Base-by-base conservation (phyloP, 2,888 invertebrate genomes). In the Gibbula magus region DNA sequence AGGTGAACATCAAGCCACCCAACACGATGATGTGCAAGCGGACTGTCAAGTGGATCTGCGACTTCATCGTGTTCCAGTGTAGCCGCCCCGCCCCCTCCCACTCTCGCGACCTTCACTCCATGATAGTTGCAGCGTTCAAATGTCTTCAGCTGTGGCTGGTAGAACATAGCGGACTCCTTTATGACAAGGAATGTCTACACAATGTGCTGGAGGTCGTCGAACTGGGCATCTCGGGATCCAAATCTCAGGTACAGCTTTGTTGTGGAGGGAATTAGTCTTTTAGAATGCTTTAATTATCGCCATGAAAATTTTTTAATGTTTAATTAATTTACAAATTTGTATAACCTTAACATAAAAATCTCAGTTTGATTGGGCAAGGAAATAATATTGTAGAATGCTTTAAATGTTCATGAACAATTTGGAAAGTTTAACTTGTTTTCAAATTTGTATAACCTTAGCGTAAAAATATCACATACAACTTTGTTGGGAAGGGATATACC, bases 131-230 rank as follows among this genome's bases (percentile, higher is more conserved):
- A 16, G 94, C 94, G 10, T 94, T 93, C 88, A 93, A 93, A 80
- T 94, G 94, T 83, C 91, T 94, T 13, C 93, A 92, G 8, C 95
- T 97, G 25, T 99, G 99, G 99, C 94, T 99, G 78, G 95, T 96
- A 85, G 96, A 98, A 83, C 97, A 98, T 93, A 97, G 98, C 8
- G 95, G 96, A 89, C 94, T 99, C 78, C 94, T 99, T 74, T 95
- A 96, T 91, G 99, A 99, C 92, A 96, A 96, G 87, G 98, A 97
- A 91, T 98, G 98, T 91, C 94, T 99, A 53, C 96, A 96, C 83
- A 97, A 97, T 52, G 96, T 99, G 78, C 94, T 99, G 83, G 99
- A 99, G 94, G 98, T 99, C 0, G 97, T 99, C 1, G 99, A 99
- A 93, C 95, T 99, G 35, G 99, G 99, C 78, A 97, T 99, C 79